Evolutionary conservation across 2,113 vertebrate species (phyloP).

Genomic region (Damaliscus lunatus): DNA sequence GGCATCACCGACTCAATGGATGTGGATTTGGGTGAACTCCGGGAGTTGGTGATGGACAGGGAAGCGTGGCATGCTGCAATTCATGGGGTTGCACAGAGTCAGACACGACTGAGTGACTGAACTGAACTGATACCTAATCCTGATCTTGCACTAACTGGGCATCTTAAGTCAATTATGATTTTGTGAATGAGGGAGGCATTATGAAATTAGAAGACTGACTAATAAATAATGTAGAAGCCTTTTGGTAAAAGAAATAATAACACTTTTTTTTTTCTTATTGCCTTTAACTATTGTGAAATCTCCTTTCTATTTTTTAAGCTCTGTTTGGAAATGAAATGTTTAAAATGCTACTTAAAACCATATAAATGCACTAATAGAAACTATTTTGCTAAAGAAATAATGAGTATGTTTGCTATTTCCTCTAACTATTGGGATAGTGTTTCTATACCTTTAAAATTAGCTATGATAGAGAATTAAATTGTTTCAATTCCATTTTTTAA

Average conservation of each 20-base stretch:
- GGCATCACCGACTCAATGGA: not conserved
- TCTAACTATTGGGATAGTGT: not conserved
- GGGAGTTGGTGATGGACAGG: not conserved
- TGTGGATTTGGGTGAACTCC: not conserved
- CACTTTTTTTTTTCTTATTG: not conserved
- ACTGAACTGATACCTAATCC: not conserved
- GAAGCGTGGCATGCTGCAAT: accelerated
- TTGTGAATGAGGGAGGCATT: not conserved
- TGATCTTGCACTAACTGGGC: not conserved
- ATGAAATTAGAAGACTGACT: not conserved
- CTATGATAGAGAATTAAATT: not conserved
- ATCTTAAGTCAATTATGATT: not conserved
- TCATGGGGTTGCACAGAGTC: not conserved
- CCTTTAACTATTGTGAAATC: not conserved
- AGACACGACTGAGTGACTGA: accelerated
- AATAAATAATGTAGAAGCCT: not conserved
- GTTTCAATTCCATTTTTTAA: not conserved
- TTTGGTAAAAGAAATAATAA: not conserved
- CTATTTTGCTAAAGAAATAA: not conserved
- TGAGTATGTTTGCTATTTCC: not conserved
- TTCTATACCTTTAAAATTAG: not conserved
- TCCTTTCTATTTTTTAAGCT: not conserved
- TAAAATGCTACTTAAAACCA: not conserved
- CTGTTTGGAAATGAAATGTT: not conserved
- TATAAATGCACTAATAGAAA: not conserved